Conservation (phyloP, 2,113 vertebrate species). For the Fregata magnificens region DNA sequence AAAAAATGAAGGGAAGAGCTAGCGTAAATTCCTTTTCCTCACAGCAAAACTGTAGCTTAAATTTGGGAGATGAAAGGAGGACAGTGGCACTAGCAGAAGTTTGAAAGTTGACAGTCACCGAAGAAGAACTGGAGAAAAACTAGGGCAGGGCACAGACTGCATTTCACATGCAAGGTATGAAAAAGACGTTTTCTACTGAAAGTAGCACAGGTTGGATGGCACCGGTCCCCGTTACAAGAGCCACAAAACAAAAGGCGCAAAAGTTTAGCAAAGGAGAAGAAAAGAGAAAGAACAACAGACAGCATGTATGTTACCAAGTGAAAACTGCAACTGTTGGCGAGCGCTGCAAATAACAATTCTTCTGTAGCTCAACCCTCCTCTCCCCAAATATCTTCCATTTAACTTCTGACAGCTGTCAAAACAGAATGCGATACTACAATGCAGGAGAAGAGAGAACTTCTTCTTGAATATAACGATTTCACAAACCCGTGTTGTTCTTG, state of each 20-base stretch:
- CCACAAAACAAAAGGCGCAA: neutral
- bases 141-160: neutral
- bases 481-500: neutral
- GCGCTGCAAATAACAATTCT: neutral
- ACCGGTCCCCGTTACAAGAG: neutral
- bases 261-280: neutral
- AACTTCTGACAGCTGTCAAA: conserved; percentile 58
- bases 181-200: neutral
- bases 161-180: neutral
- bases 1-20: neutral
- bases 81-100: neutral
- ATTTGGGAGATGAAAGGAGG: neutral
- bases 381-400: neutral
- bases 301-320: neutral
- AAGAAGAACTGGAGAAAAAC: neutral
- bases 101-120: neutral
- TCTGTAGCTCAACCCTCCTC: neutral
- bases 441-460: neutral
- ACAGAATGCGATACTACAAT: conserved; percentile 27
- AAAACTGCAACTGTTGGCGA: neutral
- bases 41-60: neutral
- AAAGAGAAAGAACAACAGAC: neutral
- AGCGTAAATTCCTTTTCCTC: neutral
- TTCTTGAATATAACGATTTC: neutral
- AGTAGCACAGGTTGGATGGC: neutral